Conservation (phyloP, 2,113 vertebrate genomes). For the Pteropus alecto region DNA sequence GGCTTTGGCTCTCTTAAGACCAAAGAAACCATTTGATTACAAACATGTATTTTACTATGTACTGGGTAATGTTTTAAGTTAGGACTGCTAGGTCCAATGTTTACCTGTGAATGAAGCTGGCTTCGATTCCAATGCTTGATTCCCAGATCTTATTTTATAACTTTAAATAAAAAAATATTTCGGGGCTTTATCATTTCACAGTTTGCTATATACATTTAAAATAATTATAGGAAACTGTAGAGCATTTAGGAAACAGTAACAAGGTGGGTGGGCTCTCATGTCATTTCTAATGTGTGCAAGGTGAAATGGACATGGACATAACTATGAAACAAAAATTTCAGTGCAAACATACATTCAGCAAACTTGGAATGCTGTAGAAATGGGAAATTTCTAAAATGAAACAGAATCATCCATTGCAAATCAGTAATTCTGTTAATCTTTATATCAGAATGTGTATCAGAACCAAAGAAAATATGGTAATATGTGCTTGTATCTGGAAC, state of each 20-base stretch:
- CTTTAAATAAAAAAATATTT: background rate
- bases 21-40: background rate
- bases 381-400: slow-evolving; percentile 64
- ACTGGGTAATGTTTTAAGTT: background rate
- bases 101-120: background rate
- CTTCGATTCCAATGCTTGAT: background rate
- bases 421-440: slow-evolving; percentile 66
- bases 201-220: background rate
- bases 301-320: slow-evolving; percentile 50
- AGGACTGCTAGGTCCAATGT: background rate
- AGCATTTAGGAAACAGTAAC: slow-evolving; percentile 26
- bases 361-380: slow-evolving; percentile 49
- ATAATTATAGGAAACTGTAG: background rate
- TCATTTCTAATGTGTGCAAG: slow-evolving; percentile 50
- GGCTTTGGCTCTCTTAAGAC: background rate
- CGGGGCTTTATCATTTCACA: slow-evolving; percentile 9
- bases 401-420: slow-evolving; percentile 60
- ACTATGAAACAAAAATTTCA: slow-evolving; percentile 54
- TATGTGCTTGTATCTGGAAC: slow-evolving; percentile 60
- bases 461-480: slow-evolving; percentile 62
- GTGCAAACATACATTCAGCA: slow-evolving; percentile 38
- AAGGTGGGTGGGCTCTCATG: slow-evolving; percentile 54
- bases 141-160: background rate
- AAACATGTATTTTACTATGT: background rate
- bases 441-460: slow-evolving; percentile 59